Evolutionary conservation across 2,888 invertebrate species (phyloP), one percentile per base, ranked within the genome.

Genomic region (Sinhomidia bicolor): DNA sequence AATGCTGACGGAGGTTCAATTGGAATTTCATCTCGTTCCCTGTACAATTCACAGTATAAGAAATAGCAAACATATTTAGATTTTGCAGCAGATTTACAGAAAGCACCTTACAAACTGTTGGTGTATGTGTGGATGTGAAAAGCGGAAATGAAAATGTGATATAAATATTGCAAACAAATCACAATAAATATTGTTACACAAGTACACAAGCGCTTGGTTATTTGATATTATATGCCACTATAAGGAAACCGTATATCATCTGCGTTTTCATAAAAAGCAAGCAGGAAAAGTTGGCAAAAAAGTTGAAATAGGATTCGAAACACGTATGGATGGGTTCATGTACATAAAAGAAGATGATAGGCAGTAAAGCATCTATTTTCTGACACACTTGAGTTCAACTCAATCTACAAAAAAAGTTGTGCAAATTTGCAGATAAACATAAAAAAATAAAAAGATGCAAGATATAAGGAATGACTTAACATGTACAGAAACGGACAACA

Each of bases 11-110:
- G 81, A 44, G 78, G 81, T 62, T 76, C 32, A 1, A 90, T 74
- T 5, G 68, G 65, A 17, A 54, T 32, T 44, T 91, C 91, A 20
- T 81, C 88, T 20, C 57, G 2, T 47, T 62, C 85, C 20, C 89
- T 89, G 26, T 76, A 54, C 26, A 26, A 14, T 60, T 2, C 20
- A 9, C 14, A n/a, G n/a, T n/a, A n/a, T n/a, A n/a, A n/a, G n/a
- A n/a, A n/a, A n/a, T n/a, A n/a, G n/a, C n/a, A n/a, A n/a, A n/a
- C n/a, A n/a, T n/a, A n/a, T n/a, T n/a, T n/a, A n/a, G n/a, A n/a
- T n/a, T n/a, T n/a, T n/a, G n/a, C n/a, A n/a, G n/a, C n/a, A n/a
- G n/a, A n/a, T n/a, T n/a, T n/a, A n/a, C n/a, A n/a, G n/a, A n/a
- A n/a, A n/a, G n/a, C n/a, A n/a, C n/a, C n/a, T n/a, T n/a, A n/a